Percentiles rank a stretch among this genome's conserved stretches.
These are phyloP conservation scores for Phenganax subtilis DNA, from an alignment of 92 coral and sea anemone genomes.

Conservation along the genomic window DNA sequence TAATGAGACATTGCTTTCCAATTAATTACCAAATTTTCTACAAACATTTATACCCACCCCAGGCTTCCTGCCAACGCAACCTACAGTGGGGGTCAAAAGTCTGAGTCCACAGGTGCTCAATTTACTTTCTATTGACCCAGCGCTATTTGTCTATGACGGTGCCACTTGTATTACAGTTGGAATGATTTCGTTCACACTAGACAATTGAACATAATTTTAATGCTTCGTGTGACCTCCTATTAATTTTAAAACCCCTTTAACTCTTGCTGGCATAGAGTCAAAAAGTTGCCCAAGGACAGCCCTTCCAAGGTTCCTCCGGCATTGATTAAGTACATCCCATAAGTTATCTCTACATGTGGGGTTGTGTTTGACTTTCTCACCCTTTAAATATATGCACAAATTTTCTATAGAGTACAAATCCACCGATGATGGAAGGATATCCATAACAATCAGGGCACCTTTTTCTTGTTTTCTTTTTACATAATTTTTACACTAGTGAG, in stretches of 20 bases:
- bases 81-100: slow-evolving; percentile 30
- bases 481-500: not conserved
- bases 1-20: too few species aligned
- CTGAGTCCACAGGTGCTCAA: not conserved
- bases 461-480: not conserved
- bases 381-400: slow-evolving; percentile 2
- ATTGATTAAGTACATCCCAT: slow-evolving; percentile 13
- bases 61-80: too few species aligned
- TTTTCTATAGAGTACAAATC: not conserved
- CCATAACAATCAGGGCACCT: slow-evolving; percentile 17
- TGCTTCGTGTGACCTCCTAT: not conserved
- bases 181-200: not conserved
- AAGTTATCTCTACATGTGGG: slow-evolving; percentile 7
- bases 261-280: not conserved
- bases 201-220: not conserved
- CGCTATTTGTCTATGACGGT: not conserved
- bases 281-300: not conserved
- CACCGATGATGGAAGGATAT: not conserved
- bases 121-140: not conserved
- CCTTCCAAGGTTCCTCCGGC: not conserved
- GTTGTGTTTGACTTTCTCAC: slow-evolving; percentile 17
- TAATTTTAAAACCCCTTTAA: not conserved
- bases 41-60: too few species aligned
- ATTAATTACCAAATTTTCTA: too few species aligned
- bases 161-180: not conserved